A percentile compares a stretch with the other conserved stretches of the same genome.
Conservation (phyloP, 2,113 vertebrate genomes). For the Pycnonotus jocosus region DNA sequence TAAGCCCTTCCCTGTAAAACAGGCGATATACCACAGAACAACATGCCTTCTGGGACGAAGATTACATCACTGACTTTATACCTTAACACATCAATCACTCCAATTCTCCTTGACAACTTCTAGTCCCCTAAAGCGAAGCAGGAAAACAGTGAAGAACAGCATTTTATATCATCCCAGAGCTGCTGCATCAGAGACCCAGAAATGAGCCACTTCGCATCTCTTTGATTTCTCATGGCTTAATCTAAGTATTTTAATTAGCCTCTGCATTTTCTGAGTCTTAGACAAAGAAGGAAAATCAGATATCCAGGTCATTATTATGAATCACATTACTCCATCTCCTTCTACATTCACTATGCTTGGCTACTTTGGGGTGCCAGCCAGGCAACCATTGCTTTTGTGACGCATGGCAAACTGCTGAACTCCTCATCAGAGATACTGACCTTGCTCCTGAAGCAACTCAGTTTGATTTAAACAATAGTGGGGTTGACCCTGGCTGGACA, state of each 20-base stretch:
- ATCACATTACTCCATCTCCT: not conserved
- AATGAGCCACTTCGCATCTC: not conserved
- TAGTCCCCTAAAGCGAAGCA: slow-evolving; percentile 11
- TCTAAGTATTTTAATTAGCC: slow-evolving; percentile 40
- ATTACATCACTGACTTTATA: slow-evolving; percentile 67
- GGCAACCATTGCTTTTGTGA: not conserved
- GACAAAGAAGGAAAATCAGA: not conserved
- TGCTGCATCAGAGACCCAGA: not conserved
- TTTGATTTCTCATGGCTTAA: slow-evolving; percentile 24
- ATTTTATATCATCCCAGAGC: not conserved
- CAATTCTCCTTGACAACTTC: slow-evolving; percentile 28
- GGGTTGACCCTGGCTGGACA: not conserved
- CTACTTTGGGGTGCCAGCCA: not conserved
- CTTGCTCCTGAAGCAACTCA: not conserved
- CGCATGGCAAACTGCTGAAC: not conserved
- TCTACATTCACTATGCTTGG: not conserved
- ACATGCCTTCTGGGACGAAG: slow-evolving; percentile 55
- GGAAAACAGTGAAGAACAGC: not conserved
- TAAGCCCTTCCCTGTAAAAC: slow-evolving; percentile 42
- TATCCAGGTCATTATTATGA: not conserved
- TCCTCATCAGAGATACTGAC: not conserved
- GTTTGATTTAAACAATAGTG: not conserved
- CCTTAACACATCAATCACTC: slow-evolving; percentile 67
- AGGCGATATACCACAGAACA: not conserved
- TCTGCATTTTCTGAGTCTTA: not conserved